Evolutionary conservation across 30 jellyfish, hydroid and myxozoan genomes (phyloP).

Genomic region (Aurelia aurita): DNA sequence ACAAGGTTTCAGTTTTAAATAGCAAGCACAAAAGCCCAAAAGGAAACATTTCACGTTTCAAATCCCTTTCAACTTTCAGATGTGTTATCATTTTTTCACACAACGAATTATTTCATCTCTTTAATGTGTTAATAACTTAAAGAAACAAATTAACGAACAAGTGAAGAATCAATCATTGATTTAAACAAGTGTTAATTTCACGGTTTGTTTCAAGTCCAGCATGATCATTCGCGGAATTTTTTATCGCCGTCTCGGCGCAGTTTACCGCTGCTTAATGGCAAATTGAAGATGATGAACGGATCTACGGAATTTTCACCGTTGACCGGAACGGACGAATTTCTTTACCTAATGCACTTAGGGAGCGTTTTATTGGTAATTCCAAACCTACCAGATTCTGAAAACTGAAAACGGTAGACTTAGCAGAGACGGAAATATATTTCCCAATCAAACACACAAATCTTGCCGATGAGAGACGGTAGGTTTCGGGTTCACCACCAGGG

Average conservation of each 20-base stretch:
- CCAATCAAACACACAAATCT: no score
- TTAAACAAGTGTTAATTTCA: slow-evolving; percentile 32
- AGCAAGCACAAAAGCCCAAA: no score
- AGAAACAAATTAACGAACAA: slow-evolving; percentile 12
- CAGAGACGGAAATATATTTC: no score
- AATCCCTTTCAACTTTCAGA: background rate
- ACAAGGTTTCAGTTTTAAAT: no score
- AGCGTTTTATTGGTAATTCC: no score
- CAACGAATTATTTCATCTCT: background rate
- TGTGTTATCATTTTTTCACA: background rate
- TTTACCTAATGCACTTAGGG: no score
- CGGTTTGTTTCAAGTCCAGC: slow-evolving; percentile 24
- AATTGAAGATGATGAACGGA: slow-evolving; percentile 26
- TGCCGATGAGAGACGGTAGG: no score
- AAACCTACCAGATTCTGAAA: no score
- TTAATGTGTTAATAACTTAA: slow-evolving; percentile 2
- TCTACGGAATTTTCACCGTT: slow-evolving; percentile 7
- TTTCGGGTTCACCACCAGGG: no score
- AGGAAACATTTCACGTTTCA: no score
- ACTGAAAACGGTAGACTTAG: no score
- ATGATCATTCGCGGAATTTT: slow-evolving; percentile 2
- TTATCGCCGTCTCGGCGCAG: slow-evolving; percentile 59
- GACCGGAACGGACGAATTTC: background rate
- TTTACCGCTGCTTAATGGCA: slow-evolving; percentile 40
- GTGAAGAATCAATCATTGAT: background rate